phyloP scores from a whole-genome alignment of 2,113 vertebrate genomes.

The Aegithalos caudatus region DNA sequence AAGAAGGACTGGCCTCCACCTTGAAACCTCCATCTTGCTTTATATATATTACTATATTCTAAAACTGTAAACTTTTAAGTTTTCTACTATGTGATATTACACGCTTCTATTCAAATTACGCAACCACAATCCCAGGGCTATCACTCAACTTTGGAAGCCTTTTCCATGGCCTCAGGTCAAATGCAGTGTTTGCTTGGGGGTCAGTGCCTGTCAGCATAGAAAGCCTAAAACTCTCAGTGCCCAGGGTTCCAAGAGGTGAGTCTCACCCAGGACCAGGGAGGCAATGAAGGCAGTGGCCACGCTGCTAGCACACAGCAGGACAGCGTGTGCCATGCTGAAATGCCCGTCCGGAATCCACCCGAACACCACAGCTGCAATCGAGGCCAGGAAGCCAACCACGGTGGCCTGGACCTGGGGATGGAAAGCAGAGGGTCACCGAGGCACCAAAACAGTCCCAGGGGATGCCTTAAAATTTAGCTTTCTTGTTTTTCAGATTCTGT shows the following conservation, averaged over 20 bases:
- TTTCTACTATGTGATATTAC: not conserved
- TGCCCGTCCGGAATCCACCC: constrained; percentile 97
- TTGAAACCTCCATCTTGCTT: too few species aligned
- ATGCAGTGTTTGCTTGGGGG: not conserved
- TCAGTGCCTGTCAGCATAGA: not conserved
- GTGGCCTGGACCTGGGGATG: constrained; percentile 90
- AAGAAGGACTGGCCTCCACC: too few species aligned
- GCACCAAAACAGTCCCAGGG: not conserved
- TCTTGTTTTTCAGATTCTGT: too few species aligned
- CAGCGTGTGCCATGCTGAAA: constrained; percentile 87
- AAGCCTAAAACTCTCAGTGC: not conserved
- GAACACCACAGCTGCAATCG: constrained; percentile 92
- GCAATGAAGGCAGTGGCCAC: constrained; percentile 97
- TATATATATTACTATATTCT: too few species aligned
- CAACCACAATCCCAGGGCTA: not conserved
- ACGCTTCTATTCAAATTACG: not conserved
- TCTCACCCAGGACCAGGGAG: constrained; percentile 89
- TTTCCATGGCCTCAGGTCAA: not conserved
- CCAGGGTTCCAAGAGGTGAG: not conserved
- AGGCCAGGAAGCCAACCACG: constrained; percentile 95
- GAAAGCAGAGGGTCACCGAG: not conserved
- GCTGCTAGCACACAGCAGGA: constrained; percentile 95
- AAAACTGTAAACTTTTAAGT: not conserved
- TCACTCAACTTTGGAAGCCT: not conserved
- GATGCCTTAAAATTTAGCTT: too few species aligned